phyloP scores from a whole-genome alignment of 2,797 vertebrate species.

The Lutjanus campechanus region DNA sequence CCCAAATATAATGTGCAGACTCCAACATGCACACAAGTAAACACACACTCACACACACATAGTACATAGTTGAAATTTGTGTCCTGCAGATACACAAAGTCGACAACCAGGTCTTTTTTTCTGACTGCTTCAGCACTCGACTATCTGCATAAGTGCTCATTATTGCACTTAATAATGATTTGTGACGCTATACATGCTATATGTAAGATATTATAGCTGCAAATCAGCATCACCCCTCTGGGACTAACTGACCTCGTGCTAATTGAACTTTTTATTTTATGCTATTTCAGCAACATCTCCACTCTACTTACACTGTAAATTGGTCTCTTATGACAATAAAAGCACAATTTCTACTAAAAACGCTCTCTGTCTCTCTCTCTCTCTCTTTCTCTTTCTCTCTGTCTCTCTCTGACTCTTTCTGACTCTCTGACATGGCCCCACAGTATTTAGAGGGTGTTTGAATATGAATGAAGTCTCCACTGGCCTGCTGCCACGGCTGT shows the following conservation, averaged over 20 bases:
- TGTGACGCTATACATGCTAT: background rate
- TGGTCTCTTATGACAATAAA: slow-evolving; percentile 44
- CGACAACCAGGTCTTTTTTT: background rate
- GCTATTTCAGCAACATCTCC: slow-evolving; percentile 36
- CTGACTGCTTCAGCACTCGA: background rate
- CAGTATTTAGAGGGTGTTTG: slow-evolving; percentile 31
- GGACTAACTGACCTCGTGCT: slow-evolving; percentile 20
- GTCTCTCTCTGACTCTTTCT: background rate
- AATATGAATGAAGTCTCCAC: slow-evolving; percentile 59
- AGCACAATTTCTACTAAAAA: background rate
- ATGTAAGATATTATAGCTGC: slow-evolving; percentile 6
- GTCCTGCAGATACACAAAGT: background rate
- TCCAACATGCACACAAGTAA: background rate
- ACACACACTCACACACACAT: background rate
- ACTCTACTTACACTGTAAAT: slow-evolving; percentile 37
- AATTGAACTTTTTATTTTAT: slow-evolving; percentile 40
- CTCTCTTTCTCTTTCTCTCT: slow-evolving; percentile 1
- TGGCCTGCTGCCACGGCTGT: slow-evolving; percentile 54
- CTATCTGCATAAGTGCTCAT: background rate
- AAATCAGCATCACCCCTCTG: slow-evolving; percentile 33
- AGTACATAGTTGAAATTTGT: background rate
- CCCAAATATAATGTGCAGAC: background rate
- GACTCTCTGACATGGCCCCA: slow-evolving; percentile 17
- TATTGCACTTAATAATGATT: background rate
- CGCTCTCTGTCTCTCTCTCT: background rate